Evolutionary conservation across 2,797 vertebrate species (phyloP), one percentile per base, ranked within the genome.

Genomic region (Platalea minor): DNA sequence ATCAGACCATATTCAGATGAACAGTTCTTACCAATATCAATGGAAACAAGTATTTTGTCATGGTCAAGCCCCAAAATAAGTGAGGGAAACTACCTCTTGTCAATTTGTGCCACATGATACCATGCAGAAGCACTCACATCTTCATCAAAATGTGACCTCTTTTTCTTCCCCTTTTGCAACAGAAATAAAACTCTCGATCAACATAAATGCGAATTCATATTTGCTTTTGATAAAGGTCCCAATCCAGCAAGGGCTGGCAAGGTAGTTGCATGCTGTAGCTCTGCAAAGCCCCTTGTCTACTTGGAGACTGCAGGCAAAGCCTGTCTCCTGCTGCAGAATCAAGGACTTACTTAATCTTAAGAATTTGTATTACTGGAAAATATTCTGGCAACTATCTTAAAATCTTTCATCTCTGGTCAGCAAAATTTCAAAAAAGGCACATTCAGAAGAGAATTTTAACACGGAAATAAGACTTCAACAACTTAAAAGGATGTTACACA

Each of bases 51-150:
- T 6, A 5, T 84, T 81, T 76, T 83, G 28, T 68, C 29, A 35
- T 17, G n/a, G 33, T 67, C 59, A 76, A 70, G 24, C 12, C 23
- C 28, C n/a, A 25, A 64, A 77, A 78, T 25, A 77, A 74, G 20
- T 4, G 2, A 89, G 25, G n/a, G 19, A 51, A 85, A 64, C 46
- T 25, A 56, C n/a, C 7, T n/a, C 13, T 0, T 0, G 5, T 35
- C 33, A 53, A 7, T 81, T 77, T 77, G 59, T 53, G 35, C 29
- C 14, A 24, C 17, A 13, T 6, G 35, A 70, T 68, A 54, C 6
- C 11, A 5, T 3, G 19, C 9, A 6, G 50, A 77, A 85, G 10
- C 0, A 2, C 26, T 78, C 65, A 11, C 21, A 35, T 50, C 59
- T 79, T 80, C 64, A 17, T 61, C 5, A 3, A 82, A 88, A 80